Base-by-base conservation (phyloP, 2,888 invertebrate species). In the Prosapia bicincta region DNA sequence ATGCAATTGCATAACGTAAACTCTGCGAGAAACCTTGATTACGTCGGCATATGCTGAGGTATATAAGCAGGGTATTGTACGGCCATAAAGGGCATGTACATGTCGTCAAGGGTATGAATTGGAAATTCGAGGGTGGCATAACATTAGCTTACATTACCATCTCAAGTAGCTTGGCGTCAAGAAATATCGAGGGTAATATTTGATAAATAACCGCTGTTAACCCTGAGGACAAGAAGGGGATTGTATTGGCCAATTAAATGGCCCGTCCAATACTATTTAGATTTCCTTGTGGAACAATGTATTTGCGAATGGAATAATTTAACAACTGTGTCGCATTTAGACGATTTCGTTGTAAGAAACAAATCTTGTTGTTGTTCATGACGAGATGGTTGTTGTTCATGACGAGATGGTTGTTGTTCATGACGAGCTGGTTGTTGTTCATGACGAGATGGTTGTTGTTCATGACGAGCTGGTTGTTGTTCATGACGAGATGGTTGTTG, bases 121-220 rank as follows among this genome's bases (percentile, higher is more conserved):
- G 54, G 54, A 54, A 54, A 54, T 54, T 10, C 20, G 54, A 54
- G 54, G 54, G 54, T 54, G 54, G 54, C 54, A 54, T 54, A 54
- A 54, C 9, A 54, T 54, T 54, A 54, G 54, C 54, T n/a, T 54
- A 54, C 7, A 54, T 54, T 54, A 54, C 20, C 54, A 54, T 54
- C 54, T 54, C 54, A 54, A 54, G 54, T 54, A 54, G 54, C 54
- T 20, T 9, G 54, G 54, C 1, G 54, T 54, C 54, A 54, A 54
- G 54, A 54, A 54, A 54, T 54, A 54, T 54, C 54, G 54, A 54
- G 54, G 54, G 54, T 54, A 54, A 54, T 54, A 54, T 54, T 54
- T 54, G 54, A 54, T 54, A 54, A 54, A 20, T 54, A 54, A 54
- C 54, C 54, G 54, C 54, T 20, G 54, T 54, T 54, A 5, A 20